These are phyloP conservation scores for Ostrea denselamellosa DNA, from an alignment of 1,140 invertebrate genomes.

Conservation along the genomic window DNA sequence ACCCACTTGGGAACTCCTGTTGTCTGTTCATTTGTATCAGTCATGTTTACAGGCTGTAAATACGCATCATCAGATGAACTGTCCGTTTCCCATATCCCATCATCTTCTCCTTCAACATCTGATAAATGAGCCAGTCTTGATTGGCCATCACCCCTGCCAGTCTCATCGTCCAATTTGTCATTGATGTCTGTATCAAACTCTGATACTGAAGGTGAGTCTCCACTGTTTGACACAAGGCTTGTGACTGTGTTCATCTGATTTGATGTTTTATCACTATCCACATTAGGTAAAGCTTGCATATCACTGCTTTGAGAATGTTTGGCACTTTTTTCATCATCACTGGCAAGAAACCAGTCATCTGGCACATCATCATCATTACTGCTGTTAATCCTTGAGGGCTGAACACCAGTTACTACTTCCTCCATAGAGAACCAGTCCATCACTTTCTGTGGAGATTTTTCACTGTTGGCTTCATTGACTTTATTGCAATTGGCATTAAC, in stretches of 20 bases:
- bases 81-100: slow-evolving; percentile 12
- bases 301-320: slow-evolving; percentile 23
- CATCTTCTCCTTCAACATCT: slow-evolving; percentile 18
- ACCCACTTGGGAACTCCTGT: neutral
- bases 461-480: neutral
- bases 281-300: neutral
- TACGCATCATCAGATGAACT: slow-evolving; percentile 21
- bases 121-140: neutral
- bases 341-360: neutral
- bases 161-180: neutral
- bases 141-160: neutral
- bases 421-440: slow-evolving; percentile 23
- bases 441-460: neutral
- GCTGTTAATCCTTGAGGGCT: neutral
- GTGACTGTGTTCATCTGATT: neutral
- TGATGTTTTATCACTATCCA: neutral
- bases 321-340: slow-evolving; percentile 31
- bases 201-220: neutral
- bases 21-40: neutral
- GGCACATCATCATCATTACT: neutral
- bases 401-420: neutral
- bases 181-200: neutral
- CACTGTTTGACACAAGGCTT: neutral
- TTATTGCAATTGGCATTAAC: neutral
- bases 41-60: neutral